These are phyloP conservation scores for Tragelaphus imberbis DNA, from an alignment of 2,113 vertebrate species.

Conservation along the genomic window DNA sequence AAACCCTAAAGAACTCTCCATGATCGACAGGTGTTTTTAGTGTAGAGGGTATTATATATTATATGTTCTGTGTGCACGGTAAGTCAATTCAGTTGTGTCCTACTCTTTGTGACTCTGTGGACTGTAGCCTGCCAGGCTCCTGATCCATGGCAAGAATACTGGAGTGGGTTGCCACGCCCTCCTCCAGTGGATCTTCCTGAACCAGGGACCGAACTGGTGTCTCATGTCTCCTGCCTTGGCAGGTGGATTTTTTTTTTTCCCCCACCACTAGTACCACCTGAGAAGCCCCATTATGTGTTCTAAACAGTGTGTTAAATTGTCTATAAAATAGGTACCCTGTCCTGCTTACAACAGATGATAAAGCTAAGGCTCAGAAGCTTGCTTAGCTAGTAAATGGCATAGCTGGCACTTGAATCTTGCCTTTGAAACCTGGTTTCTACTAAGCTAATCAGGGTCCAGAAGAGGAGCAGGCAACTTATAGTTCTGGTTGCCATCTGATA, in stretches of 20 bases:
- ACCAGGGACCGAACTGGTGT: not conserved
- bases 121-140: not conserved
- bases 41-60: not conserved
- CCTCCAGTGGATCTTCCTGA: not conserved
- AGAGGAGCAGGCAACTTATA: not conserved
- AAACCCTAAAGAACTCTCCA: not conserved
- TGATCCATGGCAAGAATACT: not conserved
- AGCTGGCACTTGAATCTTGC: not conserved
- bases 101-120: not conserved
- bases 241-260: not conserved
- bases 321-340: rapidly evolving
- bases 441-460: too few species aligned
- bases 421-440: not conserved
- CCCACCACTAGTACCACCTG: not conserved
- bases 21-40: not conserved
- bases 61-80: rapidly evolving
- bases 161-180: not conserved
- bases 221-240: not conserved
- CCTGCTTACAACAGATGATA: too few species aligned
- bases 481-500: not conserved
- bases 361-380: not conserved
- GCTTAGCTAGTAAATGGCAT: rapidly evolving
- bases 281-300: not conserved
- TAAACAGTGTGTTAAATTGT: not conserved
- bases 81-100: not conserved